Conservation (phyloP, 2,797 vertebrate species). For the Phylloscopus collybita region DNA sequence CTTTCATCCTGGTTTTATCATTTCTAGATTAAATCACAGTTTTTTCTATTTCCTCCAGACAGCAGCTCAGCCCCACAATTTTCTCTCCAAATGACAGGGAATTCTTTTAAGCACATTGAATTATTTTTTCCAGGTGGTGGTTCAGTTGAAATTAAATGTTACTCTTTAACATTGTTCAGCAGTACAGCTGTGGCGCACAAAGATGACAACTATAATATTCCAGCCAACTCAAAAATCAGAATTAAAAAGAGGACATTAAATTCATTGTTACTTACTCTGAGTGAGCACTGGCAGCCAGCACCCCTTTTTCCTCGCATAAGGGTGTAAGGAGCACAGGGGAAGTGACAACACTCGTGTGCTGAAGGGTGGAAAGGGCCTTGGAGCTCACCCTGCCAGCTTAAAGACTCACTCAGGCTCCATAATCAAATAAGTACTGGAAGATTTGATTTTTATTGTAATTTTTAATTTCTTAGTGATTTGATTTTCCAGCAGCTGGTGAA, state of each 20-base stretch:
- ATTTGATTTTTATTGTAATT: neutral
- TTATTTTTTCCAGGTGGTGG: constrained; percentile 63
- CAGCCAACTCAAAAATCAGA: neutral
- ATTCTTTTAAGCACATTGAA: constrained; percentile 40
- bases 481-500: neutral
- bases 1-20: constrained; percentile 53
- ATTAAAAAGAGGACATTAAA: neutral
- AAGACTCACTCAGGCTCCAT: neutral
- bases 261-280: neutral
- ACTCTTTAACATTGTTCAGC: neutral
- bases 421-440: neutral
- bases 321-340: neutral
- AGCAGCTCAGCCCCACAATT: constrained; percentile 50
- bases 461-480: neutral
- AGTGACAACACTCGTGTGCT: fast-evolving
- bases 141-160: constrained; percentile 42
- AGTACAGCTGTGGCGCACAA: neutral
- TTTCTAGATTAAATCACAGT: constrained; percentile 59
- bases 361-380: neutral
- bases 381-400: neutral
- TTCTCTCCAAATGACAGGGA: constrained; percentile 50
- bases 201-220: neutral
- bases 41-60: constrained; percentile 44
- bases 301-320: fast-evolving
- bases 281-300: neutral